Evolutionary conservation across 2,888 invertebrate genomes (phyloP), one percentile per base, ranked within the genome.

Genomic region (Hyppa rectilinea): DNA sequence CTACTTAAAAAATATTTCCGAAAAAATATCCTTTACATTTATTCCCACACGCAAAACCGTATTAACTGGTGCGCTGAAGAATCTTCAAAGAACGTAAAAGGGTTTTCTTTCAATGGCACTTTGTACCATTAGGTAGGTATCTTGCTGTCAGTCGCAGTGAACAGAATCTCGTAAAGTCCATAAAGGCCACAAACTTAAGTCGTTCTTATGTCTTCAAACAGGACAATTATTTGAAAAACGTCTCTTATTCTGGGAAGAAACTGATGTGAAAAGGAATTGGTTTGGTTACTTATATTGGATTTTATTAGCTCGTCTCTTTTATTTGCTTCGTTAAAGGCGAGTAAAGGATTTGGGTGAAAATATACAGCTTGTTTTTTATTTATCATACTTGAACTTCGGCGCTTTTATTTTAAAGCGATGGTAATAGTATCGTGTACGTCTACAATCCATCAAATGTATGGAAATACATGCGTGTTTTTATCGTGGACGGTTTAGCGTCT

Each of bases 91-190:
- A 64, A 58, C 40, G 7, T 71, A 65, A 76, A 66, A 56, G 59
- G 71, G 31, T 56, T 80, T 80, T 59, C 43, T 61, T 58, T 56
- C 50, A 56, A 76, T 47, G 50, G 63, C 55, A 67, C 71, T 81
- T 73, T 78, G 69, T 69, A 64, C 63, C 66, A 75, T 81, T 76
- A 81, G 36, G 62, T 76, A 81, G 36, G 62, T 38, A 69, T 60
- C 47, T 67, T 20, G 20, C 17, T 38, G 47, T 52, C 40, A 55
- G 26, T 52, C 45, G 60, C 43, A 56, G 52, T 56, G 62, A 56
- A 31, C 40, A 31, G 66, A 34, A 31, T 38, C 50, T 66, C 31
- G 10, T 45, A 56, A 73, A 68, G 17, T 31, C 17, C 4, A 65
- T 65, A 34, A 45, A 64, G 65, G 29, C 38, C 40, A 26, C 47